These are phyloP conservation scores for Anastrepha obliqua DNA, from an alignment of 1,140 invertebrate genomes.

Conservation along the genomic window DNA sequence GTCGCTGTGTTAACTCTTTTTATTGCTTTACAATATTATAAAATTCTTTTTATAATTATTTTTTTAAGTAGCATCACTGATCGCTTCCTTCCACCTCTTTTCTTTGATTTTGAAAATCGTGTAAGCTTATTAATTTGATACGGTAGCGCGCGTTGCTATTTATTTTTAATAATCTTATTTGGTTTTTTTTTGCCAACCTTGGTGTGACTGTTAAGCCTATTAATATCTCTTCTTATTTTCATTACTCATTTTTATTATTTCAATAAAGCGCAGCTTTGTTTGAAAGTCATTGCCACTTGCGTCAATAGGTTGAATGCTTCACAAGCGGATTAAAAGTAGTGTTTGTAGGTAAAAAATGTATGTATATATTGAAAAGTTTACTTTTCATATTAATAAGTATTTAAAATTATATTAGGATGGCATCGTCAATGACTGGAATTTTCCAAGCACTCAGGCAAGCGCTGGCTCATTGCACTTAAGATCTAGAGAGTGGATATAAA, in stretches of 20 bases:
- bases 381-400: too few relatives aligned
- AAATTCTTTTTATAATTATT: too few relatives aligned
- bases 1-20: too few relatives aligned
- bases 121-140: not conserved
- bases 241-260: not conserved
- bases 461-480: too few relatives aligned
- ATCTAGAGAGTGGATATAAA: too few relatives aligned
- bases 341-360: too few relatives aligned
- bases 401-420: too few relatives aligned
- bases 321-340: not conserved
- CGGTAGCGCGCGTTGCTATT: not conserved
- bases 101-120: not conserved
- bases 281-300: not conserved
- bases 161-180: not conserved
- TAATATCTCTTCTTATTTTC: not conserved
- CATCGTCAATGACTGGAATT: too few relatives aligned
- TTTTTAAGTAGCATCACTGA: too few relatives aligned
- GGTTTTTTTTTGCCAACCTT: not conserved
- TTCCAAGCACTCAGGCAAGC: too few relatives aligned
- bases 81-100: not conserved
- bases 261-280: not conserved
- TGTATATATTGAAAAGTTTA: too few relatives aligned
- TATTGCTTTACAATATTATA: too few relatives aligned
- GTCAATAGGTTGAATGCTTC: not conserved
- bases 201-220: not conserved